These are phyloP conservation scores for Caenorhabditis macrosperma DNA, from an alignment of 2,888 invertebrate genomes.

Conservation along the genomic window DNA sequence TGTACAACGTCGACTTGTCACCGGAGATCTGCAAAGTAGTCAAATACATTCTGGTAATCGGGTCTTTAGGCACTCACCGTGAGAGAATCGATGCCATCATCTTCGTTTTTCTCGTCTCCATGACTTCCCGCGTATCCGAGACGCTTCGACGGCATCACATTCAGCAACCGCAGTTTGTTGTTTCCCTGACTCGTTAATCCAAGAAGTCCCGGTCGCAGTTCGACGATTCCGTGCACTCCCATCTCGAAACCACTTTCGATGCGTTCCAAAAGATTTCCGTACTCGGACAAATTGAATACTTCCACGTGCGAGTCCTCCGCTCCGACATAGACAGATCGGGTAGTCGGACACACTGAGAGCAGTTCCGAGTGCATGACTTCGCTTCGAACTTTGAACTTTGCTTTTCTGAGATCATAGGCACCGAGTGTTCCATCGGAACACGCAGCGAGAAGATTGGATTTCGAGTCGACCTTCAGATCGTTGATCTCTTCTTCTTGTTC, in stretches of 20 bases:
- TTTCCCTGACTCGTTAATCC: constrained; percentile 60
- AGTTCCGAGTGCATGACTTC: constrained; percentile 76
- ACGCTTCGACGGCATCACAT: constrained; percentile 73
- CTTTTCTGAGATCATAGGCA: constrained; percentile 60
- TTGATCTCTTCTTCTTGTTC: constrained; percentile 72
- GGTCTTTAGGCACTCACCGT: constrained; percentile 32
- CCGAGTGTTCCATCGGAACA: constrained; percentile 67
- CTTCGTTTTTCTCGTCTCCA: constrained; percentile 60
- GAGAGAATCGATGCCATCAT: constrained; percentile 63
- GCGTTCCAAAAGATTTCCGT: constrained; percentile 73
- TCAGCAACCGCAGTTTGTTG: constrained; percentile 62
- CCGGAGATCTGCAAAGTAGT: constrained; percentile 35
- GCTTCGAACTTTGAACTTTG: constrained; percentile 60
- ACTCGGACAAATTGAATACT: constrained; percentile 73
- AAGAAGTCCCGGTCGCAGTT: constrained; percentile 60
- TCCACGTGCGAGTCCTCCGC: constrained; percentile 73
- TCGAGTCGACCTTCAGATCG: constrained; percentile 60
- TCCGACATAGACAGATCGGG: constrained; percentile 72
- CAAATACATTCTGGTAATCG: neutral
- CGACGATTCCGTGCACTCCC: constrained; percentile 62
- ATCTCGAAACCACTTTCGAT: constrained; percentile 71
- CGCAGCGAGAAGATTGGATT: constrained; percentile 60
- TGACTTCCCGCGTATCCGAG: constrained; percentile 64
- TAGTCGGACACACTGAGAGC: constrained; percentile 65
- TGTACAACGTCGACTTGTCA: constrained; percentile 47